Conservation (phyloP, 23 tunicate genomes). For the Ascidia mentula region DNA sequence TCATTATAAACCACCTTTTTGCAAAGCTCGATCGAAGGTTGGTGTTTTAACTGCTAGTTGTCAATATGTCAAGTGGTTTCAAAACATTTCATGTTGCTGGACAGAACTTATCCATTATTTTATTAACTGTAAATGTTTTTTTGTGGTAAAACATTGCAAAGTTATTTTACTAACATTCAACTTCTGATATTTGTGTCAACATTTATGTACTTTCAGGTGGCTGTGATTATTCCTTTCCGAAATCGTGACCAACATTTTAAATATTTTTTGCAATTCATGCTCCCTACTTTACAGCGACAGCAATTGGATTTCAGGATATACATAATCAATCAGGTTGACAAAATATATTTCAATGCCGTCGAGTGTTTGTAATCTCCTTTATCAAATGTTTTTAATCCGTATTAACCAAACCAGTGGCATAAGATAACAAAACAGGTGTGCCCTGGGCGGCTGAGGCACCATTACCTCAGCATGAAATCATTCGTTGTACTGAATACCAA, state of each 20-base stretch:
- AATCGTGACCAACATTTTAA: conserved; percentile 73
- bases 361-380: no score
- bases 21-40: conserved; percentile 72
- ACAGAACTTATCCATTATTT: no score
- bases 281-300: conserved; percentile 83
- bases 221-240: conserved; percentile 91
- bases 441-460: no score
- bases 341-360: no score
- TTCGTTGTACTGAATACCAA: no score
- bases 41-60: background rate
- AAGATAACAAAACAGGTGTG: no score
- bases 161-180: background rate
- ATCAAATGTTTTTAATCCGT: no score
- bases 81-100: no score
- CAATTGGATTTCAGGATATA: conserved; percentile 85
- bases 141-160: no score
- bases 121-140: no score
- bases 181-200: background rate
- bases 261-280: conserved; percentile 96
- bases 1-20: conserved; percentile 62
- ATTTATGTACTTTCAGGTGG: conserved; percentile 45
- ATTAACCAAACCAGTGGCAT: no score
- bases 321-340: conserved; percentile 97
- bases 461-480: no score
- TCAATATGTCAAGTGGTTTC: background rate